Conservation (phyloP, 1,140 invertebrate species). For the Mercenaria mercenaria region DNA sequence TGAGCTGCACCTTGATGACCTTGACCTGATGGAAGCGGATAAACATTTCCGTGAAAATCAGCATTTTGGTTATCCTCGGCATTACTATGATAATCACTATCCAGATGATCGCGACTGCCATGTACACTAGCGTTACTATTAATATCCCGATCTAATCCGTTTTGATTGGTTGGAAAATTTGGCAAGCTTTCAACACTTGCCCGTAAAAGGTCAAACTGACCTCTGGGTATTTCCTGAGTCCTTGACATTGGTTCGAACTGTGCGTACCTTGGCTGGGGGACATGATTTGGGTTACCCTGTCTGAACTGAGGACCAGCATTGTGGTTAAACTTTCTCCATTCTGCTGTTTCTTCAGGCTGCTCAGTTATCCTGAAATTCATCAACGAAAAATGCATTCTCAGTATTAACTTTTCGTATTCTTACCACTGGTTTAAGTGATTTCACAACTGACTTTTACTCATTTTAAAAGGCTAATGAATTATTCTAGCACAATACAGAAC, state of each 20-base stretch:
- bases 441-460: too few species aligned
- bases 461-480: too few species aligned
- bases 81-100: slow-evolving; percentile 63
- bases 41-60: slow-evolving; percentile 50
- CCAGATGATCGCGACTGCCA: slow-evolving; percentile 48
- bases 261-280: background rate
- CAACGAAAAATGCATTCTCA: too few species aligned
- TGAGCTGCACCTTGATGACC: background rate
- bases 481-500: too few species aligned
- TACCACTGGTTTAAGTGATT: too few species aligned
- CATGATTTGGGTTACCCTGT: background rate
- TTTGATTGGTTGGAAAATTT: slow-evolving; percentile 5
- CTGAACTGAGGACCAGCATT: background rate
- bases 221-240: slow-evolving; percentile 46
- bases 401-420: too few species aligned
- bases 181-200: slow-evolving; percentile 56
- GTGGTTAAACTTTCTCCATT: background rate
- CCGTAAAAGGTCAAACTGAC: slow-evolving; percentile 26
- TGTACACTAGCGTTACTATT: slow-evolving; percentile 19
- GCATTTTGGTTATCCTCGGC: slow-evolving; percentile 8
- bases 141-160: slow-evolving; percentile 12
- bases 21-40: slow-evolving; percentile 30
- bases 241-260: slow-evolving; percentile 35
- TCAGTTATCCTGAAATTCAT: slow-evolving; percentile 21
- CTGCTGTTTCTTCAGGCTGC: background rate